Evolutionary conservation across 1,140 invertebrate genomes (phyloP).

Genomic region (Zaprionus nigranus): DNA sequence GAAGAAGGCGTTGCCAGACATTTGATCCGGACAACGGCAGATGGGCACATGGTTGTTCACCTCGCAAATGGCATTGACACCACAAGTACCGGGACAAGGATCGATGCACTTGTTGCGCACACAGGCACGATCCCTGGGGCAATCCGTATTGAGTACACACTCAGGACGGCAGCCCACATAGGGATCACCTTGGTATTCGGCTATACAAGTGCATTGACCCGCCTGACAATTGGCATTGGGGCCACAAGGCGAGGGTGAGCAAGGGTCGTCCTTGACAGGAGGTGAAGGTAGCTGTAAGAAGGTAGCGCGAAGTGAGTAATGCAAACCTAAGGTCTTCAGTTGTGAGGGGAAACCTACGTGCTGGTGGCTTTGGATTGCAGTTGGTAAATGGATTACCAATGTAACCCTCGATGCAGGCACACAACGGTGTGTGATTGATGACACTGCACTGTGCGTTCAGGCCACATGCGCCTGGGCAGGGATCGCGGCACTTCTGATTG

Average conservation of each 20-base stretch:
- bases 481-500: conserved; percentile 92
- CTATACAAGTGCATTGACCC: conserved; percentile 91
- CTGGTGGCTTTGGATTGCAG: conserved; percentile 86
- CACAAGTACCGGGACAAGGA: conserved; percentile 92
- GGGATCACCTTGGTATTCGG: conserved; percentile 93
- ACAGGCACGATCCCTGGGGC: conserved; percentile 89
- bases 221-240: conserved; percentile 91
- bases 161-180: conserved; percentile 92
- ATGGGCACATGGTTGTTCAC: conserved; percentile 91
- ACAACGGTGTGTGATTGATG: conserved; percentile 87
- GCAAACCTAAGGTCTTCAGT: neutral
- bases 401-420: conserved; percentile 88
- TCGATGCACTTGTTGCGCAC: conserved; percentile 92
- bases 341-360: conserved; percentile 54
- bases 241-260: conserved; percentile 92
- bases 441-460: conserved; percentile 90
- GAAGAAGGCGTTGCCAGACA: conserved; percentile 90
- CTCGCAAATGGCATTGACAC: conserved; percentile 90
- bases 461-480: conserved; percentile 94
- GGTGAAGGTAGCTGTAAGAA: conserved; percentile 60
- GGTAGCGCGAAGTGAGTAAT: conserved; percentile 18
- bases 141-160: conserved; percentile 94
- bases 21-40: conserved; percentile 90
- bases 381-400: conserved; percentile 90
- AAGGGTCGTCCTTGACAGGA: conserved; percentile 84